phyloP scores from a whole-genome alignment of 1,140 invertebrate genomes.

The Drosophila grimshawi region DNA sequence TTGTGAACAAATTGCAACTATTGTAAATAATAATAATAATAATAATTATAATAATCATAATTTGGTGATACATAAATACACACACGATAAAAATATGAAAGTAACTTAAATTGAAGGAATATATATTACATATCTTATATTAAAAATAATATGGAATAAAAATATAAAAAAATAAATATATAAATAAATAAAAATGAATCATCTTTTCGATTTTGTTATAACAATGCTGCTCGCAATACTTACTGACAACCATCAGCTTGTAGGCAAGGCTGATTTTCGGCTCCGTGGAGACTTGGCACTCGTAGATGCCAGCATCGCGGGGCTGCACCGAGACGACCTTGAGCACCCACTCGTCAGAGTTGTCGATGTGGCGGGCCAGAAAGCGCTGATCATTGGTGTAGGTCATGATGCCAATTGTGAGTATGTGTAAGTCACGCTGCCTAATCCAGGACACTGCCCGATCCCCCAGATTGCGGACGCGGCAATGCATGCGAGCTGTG shows the following conservation, averaged over 20 bases:
- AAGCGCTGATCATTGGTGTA: conserved; percentile 92
- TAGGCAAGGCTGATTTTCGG: conserved; percentile 93
- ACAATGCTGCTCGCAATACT: conserved; percentile 84
- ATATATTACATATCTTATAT: no score
- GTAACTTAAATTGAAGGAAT: no score
- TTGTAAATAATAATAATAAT: no score
- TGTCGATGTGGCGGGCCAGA: conserved; percentile 91
- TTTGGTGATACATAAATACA: no score
- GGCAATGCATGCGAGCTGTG: conserved; percentile 93
- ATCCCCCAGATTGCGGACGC: conserved; percentile 93
- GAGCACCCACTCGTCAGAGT: conserved; percentile 94
- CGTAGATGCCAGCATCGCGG: conserved; percentile 90
- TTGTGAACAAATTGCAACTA: background rate
- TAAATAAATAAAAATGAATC: no score
- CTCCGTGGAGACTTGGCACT: conserved; percentile 94
- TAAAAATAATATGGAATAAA: no score
- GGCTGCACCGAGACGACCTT: conserved; percentile 92
- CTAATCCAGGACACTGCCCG: conserved; percentile 93
- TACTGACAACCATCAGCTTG: conserved; percentile 92
- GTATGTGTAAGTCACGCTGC: conserved; percentile 90
- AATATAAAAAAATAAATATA: no score
- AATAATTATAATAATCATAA: no score
- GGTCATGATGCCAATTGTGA: conserved; percentile 90
- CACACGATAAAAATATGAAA: no score
- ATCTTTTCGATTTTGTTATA: background rate